phyloP scores from a whole-genome alignment of 2,888 invertebrate species.

The Suillia variegata region DNA sequence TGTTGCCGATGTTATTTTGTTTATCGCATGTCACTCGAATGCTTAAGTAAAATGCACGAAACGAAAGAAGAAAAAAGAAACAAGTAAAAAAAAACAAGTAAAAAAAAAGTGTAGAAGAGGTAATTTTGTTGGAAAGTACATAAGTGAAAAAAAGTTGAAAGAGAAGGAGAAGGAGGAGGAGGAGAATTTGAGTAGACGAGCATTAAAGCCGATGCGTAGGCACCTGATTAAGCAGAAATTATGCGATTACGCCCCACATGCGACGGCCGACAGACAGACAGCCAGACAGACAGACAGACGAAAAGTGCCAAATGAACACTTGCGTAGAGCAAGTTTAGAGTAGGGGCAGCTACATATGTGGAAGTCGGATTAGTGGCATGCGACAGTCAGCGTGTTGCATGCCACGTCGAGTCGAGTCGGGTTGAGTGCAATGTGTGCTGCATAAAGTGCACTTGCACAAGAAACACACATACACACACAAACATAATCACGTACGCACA shows the following conservation, averaged over 20 bases:
- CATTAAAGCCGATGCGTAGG: conserved; percentile 42
- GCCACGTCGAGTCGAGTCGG: not conserved
- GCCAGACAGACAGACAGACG: conserved; percentile 7
- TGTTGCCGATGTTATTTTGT: not conserved
- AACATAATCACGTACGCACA: no score
- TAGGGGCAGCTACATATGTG: no score
- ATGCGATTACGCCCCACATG: conserved; percentile 38
- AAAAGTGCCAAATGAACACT: no score
- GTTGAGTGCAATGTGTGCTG: conserved; percentile 7
- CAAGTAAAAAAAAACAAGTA: not conserved
- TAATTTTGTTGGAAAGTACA: no score
- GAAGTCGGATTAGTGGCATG: not conserved
- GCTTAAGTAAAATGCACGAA: not conserved
- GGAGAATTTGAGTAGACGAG: no score
- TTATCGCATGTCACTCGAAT: conserved; percentile 2
- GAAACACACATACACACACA: not conserved
- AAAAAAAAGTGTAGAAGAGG: no score
- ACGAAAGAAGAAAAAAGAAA: not conserved
- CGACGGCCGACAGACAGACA: conserved; percentile 13
- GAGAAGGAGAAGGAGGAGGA: no score
- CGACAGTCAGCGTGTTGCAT: conserved; percentile 10
- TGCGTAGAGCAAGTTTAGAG: no score
- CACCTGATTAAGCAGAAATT: conserved; percentile 51
- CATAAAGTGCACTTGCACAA: not conserved
- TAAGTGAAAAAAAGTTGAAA: no score